Evolutionary conservation across 2,797 vertebrate genomes (phyloP).

Genomic region (Thamnophis elegans): DNA sequence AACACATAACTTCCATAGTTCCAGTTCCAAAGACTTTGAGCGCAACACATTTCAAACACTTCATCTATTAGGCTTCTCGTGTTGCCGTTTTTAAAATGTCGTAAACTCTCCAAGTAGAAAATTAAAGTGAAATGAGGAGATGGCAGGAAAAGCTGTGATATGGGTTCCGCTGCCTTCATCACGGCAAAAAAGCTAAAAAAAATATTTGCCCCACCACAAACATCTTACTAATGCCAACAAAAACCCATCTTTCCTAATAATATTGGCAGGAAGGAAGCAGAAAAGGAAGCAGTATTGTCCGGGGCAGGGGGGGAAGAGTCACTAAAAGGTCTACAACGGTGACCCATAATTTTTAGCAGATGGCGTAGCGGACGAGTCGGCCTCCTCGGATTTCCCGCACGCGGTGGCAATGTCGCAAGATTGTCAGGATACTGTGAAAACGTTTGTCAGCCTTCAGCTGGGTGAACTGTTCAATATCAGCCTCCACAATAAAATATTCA

Average conservation of each 20-base stretch:
- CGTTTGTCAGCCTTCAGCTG: constrained; percentile 83
- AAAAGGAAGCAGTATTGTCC: background rate
- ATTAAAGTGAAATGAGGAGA: background rate
- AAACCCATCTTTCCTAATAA: background rate
- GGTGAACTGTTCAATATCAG: constrained; percentile 84
- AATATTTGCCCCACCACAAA: background rate
- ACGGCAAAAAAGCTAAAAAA: background rate
- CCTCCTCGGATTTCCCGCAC: constrained; percentile 80
- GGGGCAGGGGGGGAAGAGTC: too few relatives aligned
- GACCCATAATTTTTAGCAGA: constrained; percentile 54
- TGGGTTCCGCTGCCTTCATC: background rate
- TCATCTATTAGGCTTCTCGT: background rate
- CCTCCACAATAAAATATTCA: constrained; percentile 87
- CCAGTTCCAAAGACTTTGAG: background rate
- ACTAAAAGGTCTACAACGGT: too few relatives aligned
- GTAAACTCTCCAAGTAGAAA: background rate
- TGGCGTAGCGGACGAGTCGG: constrained; percentile 76
- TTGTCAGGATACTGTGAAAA: constrained; percentile 83
- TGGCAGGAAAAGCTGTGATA: background rate
- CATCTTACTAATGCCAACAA: background rate
- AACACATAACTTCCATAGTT: background rate
- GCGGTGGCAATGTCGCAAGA: constrained; percentile 88
- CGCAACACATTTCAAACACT: background rate
- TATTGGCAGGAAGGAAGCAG: background rate
- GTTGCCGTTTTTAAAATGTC: background rate